Percentiles rank a stretch among this genome's conserved stretches.
phyloP scores from a whole-genome alignment of 2,888 invertebrate genomes.

The Tromatobia lineatoria region DNA sequence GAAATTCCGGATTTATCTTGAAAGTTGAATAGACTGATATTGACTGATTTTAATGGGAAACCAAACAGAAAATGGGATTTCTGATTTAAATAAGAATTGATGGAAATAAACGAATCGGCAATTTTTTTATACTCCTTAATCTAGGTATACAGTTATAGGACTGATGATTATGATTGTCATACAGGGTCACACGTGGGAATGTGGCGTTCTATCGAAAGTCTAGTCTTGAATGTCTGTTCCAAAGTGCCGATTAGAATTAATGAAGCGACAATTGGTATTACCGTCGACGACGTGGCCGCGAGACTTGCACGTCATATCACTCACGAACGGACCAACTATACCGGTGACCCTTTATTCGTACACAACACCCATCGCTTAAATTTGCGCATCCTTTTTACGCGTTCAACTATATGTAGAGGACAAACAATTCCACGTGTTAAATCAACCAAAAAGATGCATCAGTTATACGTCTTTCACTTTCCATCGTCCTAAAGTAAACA shows the following conservation, averaged over 20 bases:
- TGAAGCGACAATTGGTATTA: constrained; percentile 79
- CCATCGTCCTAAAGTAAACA: background rate
- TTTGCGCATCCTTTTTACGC: constrained; percentile 75
- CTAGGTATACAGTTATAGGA: background rate
- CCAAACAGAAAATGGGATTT: no score
- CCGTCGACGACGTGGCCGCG: constrained; percentile 64
- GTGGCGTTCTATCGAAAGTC: constrained; percentile 41
- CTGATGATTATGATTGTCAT: constrained; percentile 61
- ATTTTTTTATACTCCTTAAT: constrained; percentile 8
- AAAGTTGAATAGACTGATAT: no score
- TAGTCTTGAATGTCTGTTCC: constrained; percentile 51
- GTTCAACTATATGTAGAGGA: background rate
- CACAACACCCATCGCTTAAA: constrained; percentile 57
- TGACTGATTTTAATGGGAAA: no score
- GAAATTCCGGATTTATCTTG: no score
- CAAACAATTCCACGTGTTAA: background rate
- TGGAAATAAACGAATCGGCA: background rate
- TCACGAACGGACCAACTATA: constrained; percentile 38
- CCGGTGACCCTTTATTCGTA: constrained; percentile 71
- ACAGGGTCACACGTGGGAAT: constrained; percentile 47
- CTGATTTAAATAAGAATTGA: background rate
- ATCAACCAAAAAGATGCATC: background rate
- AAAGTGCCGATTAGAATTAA: constrained; percentile 78
- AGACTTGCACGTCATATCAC: constrained; percentile 33
- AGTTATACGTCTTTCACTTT: background rate